Conservation (phyloP, 2,113 vertebrate genomes). For the Gallinago undulata region DNA sequence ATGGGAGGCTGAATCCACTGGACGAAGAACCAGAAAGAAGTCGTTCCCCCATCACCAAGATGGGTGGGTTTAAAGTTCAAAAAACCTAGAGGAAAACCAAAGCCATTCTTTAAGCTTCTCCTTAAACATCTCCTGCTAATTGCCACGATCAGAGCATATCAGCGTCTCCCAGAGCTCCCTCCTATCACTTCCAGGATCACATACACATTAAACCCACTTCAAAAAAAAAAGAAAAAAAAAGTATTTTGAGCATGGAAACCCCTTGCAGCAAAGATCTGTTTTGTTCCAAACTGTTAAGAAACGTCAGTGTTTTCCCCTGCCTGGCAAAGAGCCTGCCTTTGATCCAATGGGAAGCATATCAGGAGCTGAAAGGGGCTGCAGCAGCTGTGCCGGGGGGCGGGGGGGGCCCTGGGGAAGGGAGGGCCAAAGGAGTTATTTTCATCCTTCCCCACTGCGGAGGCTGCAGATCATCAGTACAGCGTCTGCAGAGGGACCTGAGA, state of each 20-base stretch:
- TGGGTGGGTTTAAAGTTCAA: background rate
- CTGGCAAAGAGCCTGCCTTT: constrained; percentile 23
- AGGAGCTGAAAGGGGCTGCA: background rate
- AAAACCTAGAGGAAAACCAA: background rate
- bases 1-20: background rate
- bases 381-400: fast-evolving
- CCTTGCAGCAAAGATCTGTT: constrained; percentile 47
- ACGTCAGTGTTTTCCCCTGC: constrained; percentile 4
- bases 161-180: background rate
- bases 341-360: background rate
- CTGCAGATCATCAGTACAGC: background rate
- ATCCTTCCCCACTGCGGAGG: background rate
- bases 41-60: background rate
- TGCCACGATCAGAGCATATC: background rate
- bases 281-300: constrained; percentile 11
- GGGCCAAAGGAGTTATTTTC: background rate
- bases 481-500: background rate
- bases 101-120: background rate
- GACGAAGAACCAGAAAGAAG: background rate
- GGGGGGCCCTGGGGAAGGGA: background rate
- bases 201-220: constrained; percentile 3
- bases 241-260: constrained; percentile 15
- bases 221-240: background rate
- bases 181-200: constrained; percentile 31
- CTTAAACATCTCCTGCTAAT: constrained; percentile 4